Evolutionary conservation across 2,113 vertebrate species (phyloP).

Genomic region (Osmerus mordax): DNA sequence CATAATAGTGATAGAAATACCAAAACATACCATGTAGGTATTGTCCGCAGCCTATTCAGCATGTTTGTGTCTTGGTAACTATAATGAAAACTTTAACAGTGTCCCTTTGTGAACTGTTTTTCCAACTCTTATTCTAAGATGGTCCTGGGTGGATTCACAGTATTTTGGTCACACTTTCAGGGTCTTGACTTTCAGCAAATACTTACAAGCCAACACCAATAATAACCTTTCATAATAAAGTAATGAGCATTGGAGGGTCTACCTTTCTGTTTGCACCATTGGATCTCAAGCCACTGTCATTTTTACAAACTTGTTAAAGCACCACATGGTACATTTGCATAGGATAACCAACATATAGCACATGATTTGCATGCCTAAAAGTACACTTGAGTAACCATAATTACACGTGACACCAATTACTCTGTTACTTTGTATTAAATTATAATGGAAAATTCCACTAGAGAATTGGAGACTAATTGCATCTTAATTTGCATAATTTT

Average conservation of each 20-base stretch:
- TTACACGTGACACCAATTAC: slow-evolving; percentile 99
- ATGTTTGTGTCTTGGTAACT: too few relatives aligned
- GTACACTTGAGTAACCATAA: slow-evolving; percentile 99
- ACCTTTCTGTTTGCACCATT: slow-evolving; percentile 36
- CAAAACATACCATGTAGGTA: too few relatives aligned
- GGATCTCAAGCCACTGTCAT: slow-evolving; percentile 39
- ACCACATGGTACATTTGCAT: slow-evolving; percentile 90
- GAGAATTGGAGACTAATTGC: slow-evolving; percentile 99
- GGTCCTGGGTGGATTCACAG: background rate
- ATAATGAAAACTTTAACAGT: too few relatives aligned
- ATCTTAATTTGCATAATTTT: slow-evolving; percentile 99
- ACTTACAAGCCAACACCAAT: background rate
- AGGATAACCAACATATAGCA: slow-evolving; percentile 96
- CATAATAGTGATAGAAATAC: slow-evolving; percentile 4
- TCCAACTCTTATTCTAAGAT: too few relatives aligned
- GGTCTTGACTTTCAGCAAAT: background rate
- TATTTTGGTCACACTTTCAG: background rate
- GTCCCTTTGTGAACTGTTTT: too few relatives aligned
- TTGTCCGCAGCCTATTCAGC: too few relatives aligned
- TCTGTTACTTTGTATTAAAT: slow-evolving; percentile 99
- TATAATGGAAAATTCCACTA: slow-evolving; percentile 99
- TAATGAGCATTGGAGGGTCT: slow-evolving; percentile 26
- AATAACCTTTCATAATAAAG: slow-evolving; percentile 17
- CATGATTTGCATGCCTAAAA: slow-evolving; percentile 99
- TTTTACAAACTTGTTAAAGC: slow-evolving; percentile 80